These are phyloP conservation scores for Ceyx melanurus DNA, from an alignment of 2,113 vertebrate genomes.

Conservation along the genomic window DNA sequence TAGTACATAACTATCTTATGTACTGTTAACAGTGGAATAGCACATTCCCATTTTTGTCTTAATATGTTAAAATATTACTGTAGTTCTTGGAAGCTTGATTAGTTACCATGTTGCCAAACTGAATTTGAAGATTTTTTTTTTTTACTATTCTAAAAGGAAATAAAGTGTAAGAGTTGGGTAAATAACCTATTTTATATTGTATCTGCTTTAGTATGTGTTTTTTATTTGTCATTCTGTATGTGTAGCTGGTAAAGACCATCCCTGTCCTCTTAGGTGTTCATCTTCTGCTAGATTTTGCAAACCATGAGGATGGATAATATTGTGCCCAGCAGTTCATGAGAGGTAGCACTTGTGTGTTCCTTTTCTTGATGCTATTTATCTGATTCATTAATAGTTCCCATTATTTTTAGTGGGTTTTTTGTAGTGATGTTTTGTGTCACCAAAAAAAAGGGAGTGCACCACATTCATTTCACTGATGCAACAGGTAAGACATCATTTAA, in stretches of 20 bases:
- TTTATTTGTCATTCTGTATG: not conserved
- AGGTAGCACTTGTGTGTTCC: not conserved
- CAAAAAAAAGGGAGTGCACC: too few species aligned
- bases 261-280: not conserved
- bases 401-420: not conserved
- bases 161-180: not conserved
- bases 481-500: too few species aligned
- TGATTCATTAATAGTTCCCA: not conserved
- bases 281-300: not conserved
- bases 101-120: not conserved
- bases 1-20: not conserved
- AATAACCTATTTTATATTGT: not conserved
- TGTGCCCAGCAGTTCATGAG: not conserved
- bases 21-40: not conserved
- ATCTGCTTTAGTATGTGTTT: not conserved
- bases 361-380: not conserved
- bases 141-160: not conserved
- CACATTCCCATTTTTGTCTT: not conserved
- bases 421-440: not conserved
- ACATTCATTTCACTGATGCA: too few species aligned
- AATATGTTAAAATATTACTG: not conserved
- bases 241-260: not conserved
- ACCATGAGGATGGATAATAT: not conserved
- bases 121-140: not conserved
- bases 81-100: not conserved